These are phyloP conservation scores for Parapsyche elsis DNA, from an alignment of 1,140 invertebrate species.

Conservation along the genomic window DNA sequence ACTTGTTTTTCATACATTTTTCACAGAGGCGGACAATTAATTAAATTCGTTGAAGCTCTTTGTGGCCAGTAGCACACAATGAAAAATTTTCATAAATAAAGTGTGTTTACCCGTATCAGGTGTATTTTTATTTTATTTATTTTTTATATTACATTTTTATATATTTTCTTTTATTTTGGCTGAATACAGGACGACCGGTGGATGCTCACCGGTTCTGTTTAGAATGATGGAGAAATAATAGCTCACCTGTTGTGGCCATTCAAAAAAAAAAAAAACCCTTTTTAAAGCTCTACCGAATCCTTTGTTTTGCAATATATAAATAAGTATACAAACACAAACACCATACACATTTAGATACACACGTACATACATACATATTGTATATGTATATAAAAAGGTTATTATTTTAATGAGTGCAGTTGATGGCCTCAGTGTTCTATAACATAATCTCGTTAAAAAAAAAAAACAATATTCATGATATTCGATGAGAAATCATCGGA, in stretches of 20 bases:
- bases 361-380: neutral
- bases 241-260: constrained; percentile 42
- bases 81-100: constrained; percentile 34
- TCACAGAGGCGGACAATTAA: constrained; percentile 18
- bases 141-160: too few species aligned
- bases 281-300: constrained; percentile 33
- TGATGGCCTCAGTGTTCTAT: neutral
- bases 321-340: too few species aligned
- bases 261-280: constrained; percentile 21
- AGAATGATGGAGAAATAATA: constrained; percentile 41
- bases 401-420: constrained; percentile 18
- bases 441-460: neutral
- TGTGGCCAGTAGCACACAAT: constrained; percentile 4
- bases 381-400: neutral
- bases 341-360: neutral
- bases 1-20: constrained; percentile 2
- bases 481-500: constrained; percentile 36
- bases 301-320: constrained; percentile 21
- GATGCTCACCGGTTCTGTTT: constrained; percentile 26
- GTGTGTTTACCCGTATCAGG: constrained; percentile 5
- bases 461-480: constrained; percentile 9
- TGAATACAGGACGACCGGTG: neutral
- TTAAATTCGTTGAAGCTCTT: constrained; percentile 19
- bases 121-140: constrained; percentile 18
- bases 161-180: neutral